Conservation (phyloP, 2,888 invertebrate genomes). For the Thymelicus acteon region DNA sequence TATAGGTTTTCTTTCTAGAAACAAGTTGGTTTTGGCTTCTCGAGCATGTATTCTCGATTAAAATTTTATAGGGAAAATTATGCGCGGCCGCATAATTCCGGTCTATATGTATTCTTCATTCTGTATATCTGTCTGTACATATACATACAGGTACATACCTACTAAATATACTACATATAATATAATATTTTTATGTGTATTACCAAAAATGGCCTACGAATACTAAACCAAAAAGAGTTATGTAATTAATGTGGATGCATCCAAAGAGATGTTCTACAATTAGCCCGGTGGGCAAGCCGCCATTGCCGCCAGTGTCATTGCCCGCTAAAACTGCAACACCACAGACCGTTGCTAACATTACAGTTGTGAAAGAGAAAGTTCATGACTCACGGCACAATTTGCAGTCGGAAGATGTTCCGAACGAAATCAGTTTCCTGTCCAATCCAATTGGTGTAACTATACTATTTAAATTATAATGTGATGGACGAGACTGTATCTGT, state of each 20-base stretch:
- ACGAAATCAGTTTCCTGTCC: constrained; percentile 13
- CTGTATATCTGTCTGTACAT: too few relatives aligned
- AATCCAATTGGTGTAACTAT: background rate
- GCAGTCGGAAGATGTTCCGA: constrained; percentile 16
- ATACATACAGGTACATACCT: too few relatives aligned
- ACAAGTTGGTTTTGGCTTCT: too few relatives aligned
- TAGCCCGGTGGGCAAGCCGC: background rate
- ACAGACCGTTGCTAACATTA: constrained; percentile 2
- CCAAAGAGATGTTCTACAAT: background rate
- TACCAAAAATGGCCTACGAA: too few relatives aligned
- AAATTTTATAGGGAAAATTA: too few relatives aligned
- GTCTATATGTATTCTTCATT: too few relatives aligned
- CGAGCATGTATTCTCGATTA: too few relatives aligned
- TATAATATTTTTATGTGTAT: background rate
- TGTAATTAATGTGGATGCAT: background rate
- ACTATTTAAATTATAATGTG: background rate
- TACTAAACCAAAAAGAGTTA: too few relatives aligned
- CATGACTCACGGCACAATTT: constrained; percentile 11
- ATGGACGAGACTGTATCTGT: too few relatives aligned
- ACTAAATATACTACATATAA: too few relatives aligned
- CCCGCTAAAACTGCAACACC: background rate
- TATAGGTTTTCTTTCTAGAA: too few relatives aligned
- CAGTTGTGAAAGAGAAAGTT: constrained; percentile 17
- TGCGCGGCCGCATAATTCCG: too few relatives aligned
- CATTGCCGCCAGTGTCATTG: background rate